Percentiles rank a stretch among this genome's conserved stretches.
phyloP scores from a whole-genome alignment of 2,113 vertebrate species.

The Tachysurus vachellii region DNA sequence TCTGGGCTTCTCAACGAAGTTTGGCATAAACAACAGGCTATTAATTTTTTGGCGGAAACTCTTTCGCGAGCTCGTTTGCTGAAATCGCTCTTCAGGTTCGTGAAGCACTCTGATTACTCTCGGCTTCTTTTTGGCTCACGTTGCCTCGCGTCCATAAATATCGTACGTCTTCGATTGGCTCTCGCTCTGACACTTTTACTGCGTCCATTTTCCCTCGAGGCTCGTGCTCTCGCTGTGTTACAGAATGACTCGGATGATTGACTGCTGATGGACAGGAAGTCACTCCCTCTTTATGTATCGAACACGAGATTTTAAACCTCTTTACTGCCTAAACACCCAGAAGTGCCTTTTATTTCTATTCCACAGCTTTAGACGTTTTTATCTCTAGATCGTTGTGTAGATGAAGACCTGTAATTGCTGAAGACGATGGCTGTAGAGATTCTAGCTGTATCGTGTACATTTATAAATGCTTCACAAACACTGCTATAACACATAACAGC shows the following conservation, averaged over 20 bases:
- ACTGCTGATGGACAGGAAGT: neutral
- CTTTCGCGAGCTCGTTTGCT: neutral
- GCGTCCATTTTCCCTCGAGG: neutral
- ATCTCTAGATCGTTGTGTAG: neutral
- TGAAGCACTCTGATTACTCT: neutral
- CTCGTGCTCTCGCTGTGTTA: neutral
- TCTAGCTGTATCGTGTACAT: neutral
- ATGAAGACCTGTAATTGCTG: neutral
- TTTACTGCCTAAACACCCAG: neutral
- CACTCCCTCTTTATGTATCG: neutral
- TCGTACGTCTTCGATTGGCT: neutral
- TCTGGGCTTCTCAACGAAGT: neutral
- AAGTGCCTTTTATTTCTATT: neutral
- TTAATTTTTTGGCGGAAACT: neutral
- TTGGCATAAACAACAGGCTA: neutral
- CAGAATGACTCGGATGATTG: neutral
- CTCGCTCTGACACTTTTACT: conserved; percentile 25
- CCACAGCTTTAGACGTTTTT: neutral
- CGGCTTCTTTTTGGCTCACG: neutral
- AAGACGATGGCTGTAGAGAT: neutral
- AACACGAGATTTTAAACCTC: neutral
- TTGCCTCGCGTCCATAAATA: neutral
- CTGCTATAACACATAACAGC: neutral
- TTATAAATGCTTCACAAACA: neutral
- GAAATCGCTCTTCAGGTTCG: too few species aligned